Evolutionary conservation across 2,113 vertebrate species (phyloP), one percentile per base, ranked within the genome.

Genomic region (Trinectes maculatus): DNA sequence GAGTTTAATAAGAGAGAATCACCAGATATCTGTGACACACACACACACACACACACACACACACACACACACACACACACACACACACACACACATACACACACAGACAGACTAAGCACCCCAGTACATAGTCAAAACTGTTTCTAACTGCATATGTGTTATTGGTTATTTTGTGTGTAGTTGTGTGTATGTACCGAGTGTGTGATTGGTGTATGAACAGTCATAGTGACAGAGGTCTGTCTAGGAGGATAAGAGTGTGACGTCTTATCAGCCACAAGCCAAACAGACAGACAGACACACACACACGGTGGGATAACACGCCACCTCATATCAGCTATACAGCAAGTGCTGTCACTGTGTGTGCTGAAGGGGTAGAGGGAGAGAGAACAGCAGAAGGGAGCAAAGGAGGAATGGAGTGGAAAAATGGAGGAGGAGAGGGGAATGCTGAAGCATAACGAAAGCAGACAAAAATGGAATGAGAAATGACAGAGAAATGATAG

Each of bases 181-280:
- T 4, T 22, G 36, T 24, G 44, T 62, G 36, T 31, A 26, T 15
- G 18, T 62, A 21, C 46, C 37, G 15, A 28, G 26, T 39, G 60
- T 47, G 21, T 47, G 52, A 46, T 21, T 33, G 58, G 67, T 60
- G 74, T 49, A 58, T 49, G 64, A 82, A 83, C 54, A 43, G 21
- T 77, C 70, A 74, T 62, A 29, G 71, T 29, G 13, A 83, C 71
- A 80, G 47, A 49, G 58, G 77, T 70, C 83, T 84, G 79, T 78
- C 79, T 29, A 53, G 40, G 57, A 80, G 86, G 79, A 88, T 82
- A 78, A 86, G 52, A 79, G 67, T 58, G 39, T 73, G 79, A 80
- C 71, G 34, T 76, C 79, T 88, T 84, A 84, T 88, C 86, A 84
- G 71, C 51, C 56, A 62, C 28, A 40, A 80, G 71, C 73, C 80